Evolutionary conservation across 2,113 vertebrate genomes (phyloP).

Genomic region (Meles meles): DNA sequence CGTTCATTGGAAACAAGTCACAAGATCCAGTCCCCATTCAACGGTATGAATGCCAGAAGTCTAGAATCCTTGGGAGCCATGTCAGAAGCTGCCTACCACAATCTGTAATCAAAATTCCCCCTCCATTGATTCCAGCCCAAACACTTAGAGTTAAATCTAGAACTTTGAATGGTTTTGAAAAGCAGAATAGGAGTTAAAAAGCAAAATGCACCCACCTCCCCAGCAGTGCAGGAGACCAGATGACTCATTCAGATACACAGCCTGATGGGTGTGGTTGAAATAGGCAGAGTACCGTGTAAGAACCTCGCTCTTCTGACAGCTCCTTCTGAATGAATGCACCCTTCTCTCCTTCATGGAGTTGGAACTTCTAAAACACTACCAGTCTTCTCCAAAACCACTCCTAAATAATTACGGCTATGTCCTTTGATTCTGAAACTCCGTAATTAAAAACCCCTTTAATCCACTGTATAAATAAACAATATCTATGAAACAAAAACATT

Average conservation of each 20-base stretch:
- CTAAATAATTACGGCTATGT: not conserved
- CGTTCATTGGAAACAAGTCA: not conserved
- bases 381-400: not conserved
- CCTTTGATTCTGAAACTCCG: conserved; percentile 15
- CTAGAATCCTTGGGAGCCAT: not conserved
- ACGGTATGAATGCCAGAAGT: not conserved
- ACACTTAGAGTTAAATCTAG: not conserved
- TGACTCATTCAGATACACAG: not conserved
- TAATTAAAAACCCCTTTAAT: conserved; percentile 17
- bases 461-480: conserved; percentile 12
- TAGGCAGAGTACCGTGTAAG: not conserved
- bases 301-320: not conserved
- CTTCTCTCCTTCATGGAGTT: not conserved
- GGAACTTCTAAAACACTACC: conserved; percentile 1
- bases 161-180: conserved; percentile 29
- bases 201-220: not conserved
- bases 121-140: not conserved
- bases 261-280: not conserved
- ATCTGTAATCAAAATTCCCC: not conserved
- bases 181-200: conserved; percentile 38
- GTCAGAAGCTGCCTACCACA: conserved; percentile 10
- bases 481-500: conserved; percentile 20
- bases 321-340: not conserved
- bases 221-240: not conserved
- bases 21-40: not conserved